phyloP scores from a whole-genome alignment of 2,797 vertebrate genomes.

The Malacoraja senta region DNA sequence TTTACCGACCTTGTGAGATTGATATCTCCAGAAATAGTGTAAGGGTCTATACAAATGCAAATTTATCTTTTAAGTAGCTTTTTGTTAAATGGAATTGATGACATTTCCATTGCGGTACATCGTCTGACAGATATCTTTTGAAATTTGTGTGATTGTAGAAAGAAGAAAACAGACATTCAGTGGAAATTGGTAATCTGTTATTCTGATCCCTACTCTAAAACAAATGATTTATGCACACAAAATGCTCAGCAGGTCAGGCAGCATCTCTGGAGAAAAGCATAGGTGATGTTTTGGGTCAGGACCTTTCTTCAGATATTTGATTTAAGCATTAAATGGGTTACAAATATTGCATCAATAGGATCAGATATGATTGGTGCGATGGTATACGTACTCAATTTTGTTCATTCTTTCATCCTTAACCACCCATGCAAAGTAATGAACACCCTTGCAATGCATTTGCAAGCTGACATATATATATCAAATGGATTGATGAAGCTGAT shows the following conservation, averaged over 20 bases:
- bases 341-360: background rate
- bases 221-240: background rate
- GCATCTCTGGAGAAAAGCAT: no score
- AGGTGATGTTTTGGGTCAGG: no score
- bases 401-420: no score
- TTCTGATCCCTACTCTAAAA: background rate
- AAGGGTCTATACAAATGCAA: background rate
- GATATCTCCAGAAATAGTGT: background rate
- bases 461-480: no score
- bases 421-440: no score
- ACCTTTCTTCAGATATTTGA: no score
- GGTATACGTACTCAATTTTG: no score
- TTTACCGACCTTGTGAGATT: background rate
- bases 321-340: background rate
- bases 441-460: no score
- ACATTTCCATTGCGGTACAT: background rate
- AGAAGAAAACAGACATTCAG: background rate
- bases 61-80: background rate
- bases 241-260: no score
- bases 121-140: background rate
- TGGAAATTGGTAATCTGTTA: background rate
- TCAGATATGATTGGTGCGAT: background rate
- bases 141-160: background rate
- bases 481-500: no score
- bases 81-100: background rate